These are phyloP conservation scores for Perca fluviatilis DNA, from an alignment of 2,113 vertebrate species.

Conservation along the genomic window DNA sequence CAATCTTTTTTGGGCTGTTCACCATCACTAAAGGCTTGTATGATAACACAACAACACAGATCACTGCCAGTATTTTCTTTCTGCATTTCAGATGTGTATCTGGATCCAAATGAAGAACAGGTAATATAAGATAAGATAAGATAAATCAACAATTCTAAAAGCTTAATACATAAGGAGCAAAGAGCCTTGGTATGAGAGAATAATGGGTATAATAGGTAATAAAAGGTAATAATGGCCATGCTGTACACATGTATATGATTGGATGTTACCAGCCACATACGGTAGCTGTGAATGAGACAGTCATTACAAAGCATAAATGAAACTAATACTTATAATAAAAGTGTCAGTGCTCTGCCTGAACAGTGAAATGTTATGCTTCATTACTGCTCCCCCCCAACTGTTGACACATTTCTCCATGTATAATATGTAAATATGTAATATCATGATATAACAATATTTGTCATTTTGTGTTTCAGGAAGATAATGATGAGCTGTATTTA, in stretches of 20 bases:
- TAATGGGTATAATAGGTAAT: neutral
- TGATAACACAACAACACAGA: neutral
- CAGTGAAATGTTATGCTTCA: neutral
- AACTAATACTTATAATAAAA: neutral
- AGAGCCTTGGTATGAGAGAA: neutral
- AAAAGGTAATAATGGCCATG: neutral
- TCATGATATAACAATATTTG: neutral
- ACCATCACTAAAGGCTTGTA: neutral
- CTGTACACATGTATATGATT: neutral
- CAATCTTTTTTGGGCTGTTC: no score
- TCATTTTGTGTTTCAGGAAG: constrained; percentile 68
- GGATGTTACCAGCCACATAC: neutral
- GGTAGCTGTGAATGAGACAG: neutral
- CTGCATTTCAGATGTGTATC: constrained; percentile 82
- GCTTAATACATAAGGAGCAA: neutral
- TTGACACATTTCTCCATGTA: neutral
- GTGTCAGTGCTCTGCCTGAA: neutral
- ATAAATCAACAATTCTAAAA: neutral
- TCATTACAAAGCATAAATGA: neutral
- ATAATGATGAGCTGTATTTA: constrained; percentile 80
- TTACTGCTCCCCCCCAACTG: neutral
- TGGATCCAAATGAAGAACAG: constrained; percentile 84
- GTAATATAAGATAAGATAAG: constrained; percentile 53
- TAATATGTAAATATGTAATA: neutral
- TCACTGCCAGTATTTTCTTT: constrained; percentile 20